These are phyloP conservation scores for Mixornis gularis DNA, from an alignment of 2,113 vertebrate species.

Conservation along the genomic window DNA sequence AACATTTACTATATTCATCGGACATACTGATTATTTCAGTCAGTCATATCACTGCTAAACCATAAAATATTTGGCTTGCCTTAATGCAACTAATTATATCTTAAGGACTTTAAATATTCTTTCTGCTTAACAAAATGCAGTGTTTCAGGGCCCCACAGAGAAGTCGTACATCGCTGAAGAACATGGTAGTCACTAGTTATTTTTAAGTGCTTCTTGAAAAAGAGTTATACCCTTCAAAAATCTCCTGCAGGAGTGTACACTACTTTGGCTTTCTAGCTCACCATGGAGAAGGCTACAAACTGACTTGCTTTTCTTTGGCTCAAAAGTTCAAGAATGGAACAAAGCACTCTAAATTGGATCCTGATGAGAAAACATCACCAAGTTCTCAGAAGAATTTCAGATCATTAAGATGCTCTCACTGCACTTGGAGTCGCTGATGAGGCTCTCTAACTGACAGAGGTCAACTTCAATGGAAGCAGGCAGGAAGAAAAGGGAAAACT, in stretches of 20 bases:
- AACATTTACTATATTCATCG: constrained; percentile 47
- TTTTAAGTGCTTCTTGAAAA: constrained; percentile 68
- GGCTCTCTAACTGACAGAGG: constrained; percentile 81
- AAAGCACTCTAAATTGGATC: constrained; percentile 91
- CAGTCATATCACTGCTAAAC: constrained; percentile 32
- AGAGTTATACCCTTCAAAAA: constrained; percentile 59
- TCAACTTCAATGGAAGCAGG: constrained; percentile 79
- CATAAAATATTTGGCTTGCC: constrained; percentile 59
- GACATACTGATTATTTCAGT: constrained; percentile 47
- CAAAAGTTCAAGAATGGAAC: constrained; percentile 86
- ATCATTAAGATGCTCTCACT: constrained; percentile 82
- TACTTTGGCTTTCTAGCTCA: constrained; percentile 70
- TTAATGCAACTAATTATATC: constrained; percentile 57
- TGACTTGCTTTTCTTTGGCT: constrained; percentile 77
- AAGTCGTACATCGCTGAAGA: constrained; percentile 6
- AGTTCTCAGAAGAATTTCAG: constrained; percentile 85
- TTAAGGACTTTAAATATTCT: constrained; percentile 36
- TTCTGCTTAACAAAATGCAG: constrained; percentile 30
- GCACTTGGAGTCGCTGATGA: constrained; percentile 78
- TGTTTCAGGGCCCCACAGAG: background rate
- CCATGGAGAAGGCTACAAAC: constrained; percentile 69
- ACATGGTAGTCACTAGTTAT: constrained; percentile 52
- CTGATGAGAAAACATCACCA: constrained; percentile 90
- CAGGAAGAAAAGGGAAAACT: constrained; percentile 74
- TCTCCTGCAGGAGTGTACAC: constrained; percentile 64